A percentile compares a stretch with the other conserved stretches of the same genome.
Evolutionary conservation across 1,140 invertebrate genomes (phyloP).

Genomic region (Aplysia californica): DNA sequence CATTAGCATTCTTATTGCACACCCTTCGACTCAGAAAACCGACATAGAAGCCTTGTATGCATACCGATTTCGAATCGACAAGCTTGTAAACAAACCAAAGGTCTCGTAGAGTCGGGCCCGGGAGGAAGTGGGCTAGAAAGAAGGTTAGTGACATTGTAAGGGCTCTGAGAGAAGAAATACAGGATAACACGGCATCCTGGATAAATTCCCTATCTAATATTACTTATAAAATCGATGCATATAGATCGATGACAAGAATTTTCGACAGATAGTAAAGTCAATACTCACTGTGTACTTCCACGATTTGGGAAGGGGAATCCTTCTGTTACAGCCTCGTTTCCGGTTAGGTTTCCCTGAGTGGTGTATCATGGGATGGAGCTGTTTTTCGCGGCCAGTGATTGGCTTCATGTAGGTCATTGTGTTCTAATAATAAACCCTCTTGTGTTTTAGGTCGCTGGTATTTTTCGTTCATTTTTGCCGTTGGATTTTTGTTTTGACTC

Average conservation of each 20-base stretch:
- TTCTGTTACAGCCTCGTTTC: constrained; percentile 20
- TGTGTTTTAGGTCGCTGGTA: too few species aligned
- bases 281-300: constrained; percentile 26
- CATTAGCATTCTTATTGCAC: constrained; percentile 7
- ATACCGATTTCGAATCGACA: background rate
- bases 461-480: too few species aligned
- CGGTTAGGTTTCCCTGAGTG: background rate
- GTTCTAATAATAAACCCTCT: too few species aligned
- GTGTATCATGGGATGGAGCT: too few species aligned
- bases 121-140: background rate
- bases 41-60: background rate
- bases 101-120: background rate
- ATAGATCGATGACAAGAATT: constrained; percentile 13
- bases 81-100: constrained; percentile 22
- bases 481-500: too few species aligned
- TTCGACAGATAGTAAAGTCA: constrained; percentile 22
- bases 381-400: too few species aligned
- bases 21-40: background rate
- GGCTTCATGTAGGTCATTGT: too few species aligned
- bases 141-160: background rate
- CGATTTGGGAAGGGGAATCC: constrained; percentile 1
- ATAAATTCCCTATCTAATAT: background rate
- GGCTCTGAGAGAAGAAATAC: background rate
- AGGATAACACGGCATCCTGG: background rate
- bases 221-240: background rate